phyloP scores from a whole-genome alignment of 64 coral and sea anemone species.

The Pocillopora verrucosa region DNA sequence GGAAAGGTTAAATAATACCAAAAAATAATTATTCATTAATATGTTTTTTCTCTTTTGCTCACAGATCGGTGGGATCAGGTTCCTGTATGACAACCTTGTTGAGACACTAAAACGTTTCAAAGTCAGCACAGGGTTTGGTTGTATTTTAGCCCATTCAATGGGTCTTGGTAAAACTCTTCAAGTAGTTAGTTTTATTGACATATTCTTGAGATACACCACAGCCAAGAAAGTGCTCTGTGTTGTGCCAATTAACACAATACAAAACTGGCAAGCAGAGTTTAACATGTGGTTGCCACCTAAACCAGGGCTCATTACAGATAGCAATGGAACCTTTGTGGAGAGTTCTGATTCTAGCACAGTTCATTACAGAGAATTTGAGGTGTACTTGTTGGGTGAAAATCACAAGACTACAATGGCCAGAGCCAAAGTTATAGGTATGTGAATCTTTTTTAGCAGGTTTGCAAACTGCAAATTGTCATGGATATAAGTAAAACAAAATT shows the following conservation, averaged over 20 bases:
- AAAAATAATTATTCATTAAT: too few relatives aligned
- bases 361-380: constrained; percentile 64
- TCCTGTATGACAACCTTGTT: constrained; percentile 92
- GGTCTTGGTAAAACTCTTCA: constrained; percentile 97
- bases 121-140: constrained; percentile 91
- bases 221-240: constrained; percentile 86
- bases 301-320: constrained; percentile 1
- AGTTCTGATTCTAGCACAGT: constrained; percentile 13
- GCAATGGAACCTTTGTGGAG: constrained; percentile 23
- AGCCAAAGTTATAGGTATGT: constrained; percentile 82
- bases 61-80: constrained; percentile 94
- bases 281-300: constrained; percentile 87
- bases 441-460: not conserved
- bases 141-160: constrained; percentile 96
- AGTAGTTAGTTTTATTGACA: constrained; percentile 85
- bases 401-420: constrained; percentile 71
- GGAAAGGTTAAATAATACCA: too few relatives aligned
- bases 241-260: constrained; percentile 97
- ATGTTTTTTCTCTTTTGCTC: not conserved
- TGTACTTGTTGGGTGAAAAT: constrained; percentile 65
- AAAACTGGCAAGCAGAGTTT: constrained; percentile 94
- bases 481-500: too few relatives aligned
- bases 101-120: constrained; percentile 73
- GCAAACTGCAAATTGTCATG: too few relatives aligned
- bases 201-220: constrained; percentile 73